These are phyloP conservation scores for Tachina grossa DNA, from an alignment of 2,888 invertebrate species.

Conservation along the genomic window DNA sequence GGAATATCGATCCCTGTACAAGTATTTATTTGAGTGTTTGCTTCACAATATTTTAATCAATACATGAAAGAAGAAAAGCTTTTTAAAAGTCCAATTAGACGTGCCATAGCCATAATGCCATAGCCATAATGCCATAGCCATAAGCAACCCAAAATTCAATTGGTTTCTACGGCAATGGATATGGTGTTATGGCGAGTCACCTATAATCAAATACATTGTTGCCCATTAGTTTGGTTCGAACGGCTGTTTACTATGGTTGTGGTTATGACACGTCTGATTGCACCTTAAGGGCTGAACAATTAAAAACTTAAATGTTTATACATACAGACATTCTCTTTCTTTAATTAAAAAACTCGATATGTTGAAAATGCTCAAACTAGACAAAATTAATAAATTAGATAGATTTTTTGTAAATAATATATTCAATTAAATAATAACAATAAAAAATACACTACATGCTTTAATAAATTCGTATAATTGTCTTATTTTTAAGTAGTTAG, in stretches of 20 bases:
- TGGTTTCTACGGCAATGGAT: too few species aligned
- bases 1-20: not conserved
- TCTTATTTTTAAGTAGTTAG: constrained; percentile 40
- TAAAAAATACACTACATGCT: constrained; percentile 27
- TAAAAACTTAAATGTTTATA: not conserved
- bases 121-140: too few species aligned
- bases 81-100: too few species aligned
- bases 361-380: not conserved
- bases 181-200: too few species aligned
- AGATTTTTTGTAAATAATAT: constrained; percentile 64
- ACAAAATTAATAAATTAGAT: not conserved
- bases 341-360: constrained; percentile 35
- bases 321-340: constrained; percentile 2
- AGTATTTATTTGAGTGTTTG: not conserved
- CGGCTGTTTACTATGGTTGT: too few species aligned
- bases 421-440: constrained; percentile 15
- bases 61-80: not conserved
- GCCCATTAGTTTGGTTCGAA: too few species aligned
- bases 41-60: not conserved
- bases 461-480: constrained; percentile 16
- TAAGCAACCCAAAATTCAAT: too few species aligned
- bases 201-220: too few species aligned
- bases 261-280: too few species aligned
- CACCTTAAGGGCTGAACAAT: not conserved
- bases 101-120: too few species aligned